phyloP scores from a whole-genome alignment of 2,797 vertebrate genomes.

The Etheostoma nigrum region DNA sequence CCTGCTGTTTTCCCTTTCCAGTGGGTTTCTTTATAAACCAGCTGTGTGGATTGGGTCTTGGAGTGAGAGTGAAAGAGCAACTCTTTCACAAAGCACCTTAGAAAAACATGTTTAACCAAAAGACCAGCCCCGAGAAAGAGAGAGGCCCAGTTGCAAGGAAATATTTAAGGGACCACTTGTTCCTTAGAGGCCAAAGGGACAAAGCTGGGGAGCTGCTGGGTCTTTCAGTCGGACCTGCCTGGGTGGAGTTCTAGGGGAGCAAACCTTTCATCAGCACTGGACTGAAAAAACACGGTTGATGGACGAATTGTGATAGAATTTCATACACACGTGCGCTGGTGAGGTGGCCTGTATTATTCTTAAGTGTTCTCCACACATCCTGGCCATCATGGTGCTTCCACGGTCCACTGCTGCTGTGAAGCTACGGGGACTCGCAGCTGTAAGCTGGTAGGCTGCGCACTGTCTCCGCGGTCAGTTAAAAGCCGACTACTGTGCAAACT shows the following conservation, averaged over 20 bases:
- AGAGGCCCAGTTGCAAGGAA: constrained; percentile 49
- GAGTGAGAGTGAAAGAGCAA: constrained; percentile 59
- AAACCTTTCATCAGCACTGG: constrained; percentile 68
- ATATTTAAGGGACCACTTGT: constrained; percentile 65
- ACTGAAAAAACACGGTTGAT: constrained; percentile 52
- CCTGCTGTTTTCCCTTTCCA: constrained; percentile 52
- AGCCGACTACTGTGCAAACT: constrained; percentile 28
- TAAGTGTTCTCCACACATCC: constrained; percentile 60
- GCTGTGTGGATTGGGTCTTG: constrained; percentile 47
- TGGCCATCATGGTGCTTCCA: constrained; percentile 60
- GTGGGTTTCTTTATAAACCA: constrained; percentile 37
- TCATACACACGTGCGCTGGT: constrained; percentile 26
- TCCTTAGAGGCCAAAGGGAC: constrained; percentile 55
- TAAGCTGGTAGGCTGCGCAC: constrained; percentile 20
- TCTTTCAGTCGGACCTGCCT: constrained; percentile 61
- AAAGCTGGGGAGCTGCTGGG: constrained; percentile 61
- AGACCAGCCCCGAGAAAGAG: constrained; percentile 42
- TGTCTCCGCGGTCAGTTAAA: constrained; percentile 13
- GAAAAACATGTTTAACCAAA: constrained; percentile 66
- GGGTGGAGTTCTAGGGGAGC: constrained; percentile 45
- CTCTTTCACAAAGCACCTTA: constrained; percentile 62
- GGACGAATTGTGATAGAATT: constrained; percentile 41
- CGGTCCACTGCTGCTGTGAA: constrained; percentile 65
- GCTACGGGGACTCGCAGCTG: constrained; percentile 62
- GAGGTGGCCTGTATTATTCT: constrained; percentile 54